Evolutionary conservation across 2,113 vertebrate genomes (phyloP).

Genomic region (Parotia lawesii): DNA sequence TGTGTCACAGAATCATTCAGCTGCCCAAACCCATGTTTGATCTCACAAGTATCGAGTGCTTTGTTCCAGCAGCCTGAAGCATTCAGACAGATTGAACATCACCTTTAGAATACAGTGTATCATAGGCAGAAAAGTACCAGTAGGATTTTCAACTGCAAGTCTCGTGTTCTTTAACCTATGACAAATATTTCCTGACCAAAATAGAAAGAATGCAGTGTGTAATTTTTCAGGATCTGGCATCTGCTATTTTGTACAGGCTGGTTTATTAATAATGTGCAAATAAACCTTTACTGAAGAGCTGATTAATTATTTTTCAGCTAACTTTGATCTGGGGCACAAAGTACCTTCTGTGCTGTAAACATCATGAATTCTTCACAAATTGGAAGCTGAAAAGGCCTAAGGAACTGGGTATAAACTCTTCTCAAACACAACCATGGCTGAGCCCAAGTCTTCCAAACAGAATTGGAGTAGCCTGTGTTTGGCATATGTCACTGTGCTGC

Average conservation of each 20-base stretch:
- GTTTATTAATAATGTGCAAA: conserved; percentile 79
- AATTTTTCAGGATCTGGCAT: conserved; percentile 66
- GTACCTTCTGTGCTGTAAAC: conserved; percentile 83
- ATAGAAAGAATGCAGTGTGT: conserved; percentile 79
- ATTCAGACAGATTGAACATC: conserved; percentile 79
- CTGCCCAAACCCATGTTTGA: conserved; percentile 36
- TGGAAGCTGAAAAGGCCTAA: conserved; percentile 64
- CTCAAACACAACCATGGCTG: conserved; percentile 60
- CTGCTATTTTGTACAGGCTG: conserved; percentile 66
- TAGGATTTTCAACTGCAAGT: conserved; percentile 70
- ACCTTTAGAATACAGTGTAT: conserved; percentile 80
- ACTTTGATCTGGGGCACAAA: conserved; percentile 75
- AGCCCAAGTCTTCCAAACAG: conserved; percentile 59
- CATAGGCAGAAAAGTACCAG: conserved; percentile 84
- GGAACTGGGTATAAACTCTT: conserved; percentile 61
- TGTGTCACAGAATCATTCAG: conserved; percentile 19
- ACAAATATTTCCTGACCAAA: conserved; percentile 51
- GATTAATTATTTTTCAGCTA: conserved; percentile 65
- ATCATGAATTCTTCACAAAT: conserved; percentile 73
- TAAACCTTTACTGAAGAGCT: conserved; percentile 73
- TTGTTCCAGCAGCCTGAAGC: conserved; percentile 88
- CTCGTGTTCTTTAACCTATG: conserved; percentile 78
- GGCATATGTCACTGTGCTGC: conserved; percentile 63
- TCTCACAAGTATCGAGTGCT: conserved; percentile 83
- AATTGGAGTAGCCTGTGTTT: conserved; percentile 66